Evolutionary conservation across 1,140 invertebrate genomes (phyloP), one percentile per base, ranked within the genome.

Genomic region (Drosophila paulistorum): DNA sequence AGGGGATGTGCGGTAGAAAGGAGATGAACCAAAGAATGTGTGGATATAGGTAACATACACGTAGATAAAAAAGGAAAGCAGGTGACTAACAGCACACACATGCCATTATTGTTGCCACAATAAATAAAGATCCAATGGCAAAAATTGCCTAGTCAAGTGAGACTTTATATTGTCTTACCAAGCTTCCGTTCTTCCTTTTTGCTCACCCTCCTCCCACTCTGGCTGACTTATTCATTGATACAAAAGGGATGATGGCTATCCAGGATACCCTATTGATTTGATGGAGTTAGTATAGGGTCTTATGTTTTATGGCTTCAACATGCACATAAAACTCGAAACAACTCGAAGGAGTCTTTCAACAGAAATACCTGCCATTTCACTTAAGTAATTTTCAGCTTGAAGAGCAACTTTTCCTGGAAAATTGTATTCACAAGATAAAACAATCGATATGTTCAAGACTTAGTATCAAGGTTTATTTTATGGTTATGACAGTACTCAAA

Each of bases 161-260:
- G 45, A 51, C 45, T 51, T 51, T 51, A 51, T 51, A 51, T 51
- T 51, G 45, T 51, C 45, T 20, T 23, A 51, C 45, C 23, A 23
- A 23, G 48, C 76, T 30, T 76, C 62, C 66, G 26, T 42, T 64
- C 20, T 59, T 59, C 51, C 14, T 11, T 14, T 26, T 26, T 64
- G 23, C 35, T 3, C 30, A 30, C 30, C 30, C 0, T 26, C 23
- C 20, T 1, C 26, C 30, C 30, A 30, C 30, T 42, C 30, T 61
- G 39, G 7, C 66, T 76, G 72, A 76, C 73, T 76, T 75, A 75
- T 76, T 77, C 74, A 77, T 77, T 66, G 67, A 51, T 51, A 23
- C 9, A 7, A 11, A 51, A 23, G 45, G 14, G 14, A 48, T 3
- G 17, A 23, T 23, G 45, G 17, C 45, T 5, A 51, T 11, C 9